These are phyloP conservation scores for Chlamydotis undulata DNA, from an alignment of 2,113 vertebrate genomes.

Conservation along the genomic window DNA sequence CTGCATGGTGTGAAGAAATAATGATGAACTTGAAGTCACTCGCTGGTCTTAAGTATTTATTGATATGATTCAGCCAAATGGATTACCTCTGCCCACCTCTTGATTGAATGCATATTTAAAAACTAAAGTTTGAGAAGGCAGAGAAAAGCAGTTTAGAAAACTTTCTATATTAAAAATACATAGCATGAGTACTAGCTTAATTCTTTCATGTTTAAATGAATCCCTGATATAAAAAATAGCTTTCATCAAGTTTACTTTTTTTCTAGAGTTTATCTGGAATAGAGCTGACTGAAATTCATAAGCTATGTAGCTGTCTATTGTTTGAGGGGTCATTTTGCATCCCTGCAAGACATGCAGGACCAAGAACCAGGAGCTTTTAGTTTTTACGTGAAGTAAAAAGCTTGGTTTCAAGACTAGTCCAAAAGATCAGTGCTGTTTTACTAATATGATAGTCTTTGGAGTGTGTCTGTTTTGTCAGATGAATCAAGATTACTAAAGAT, in stretches of 20 bases:
- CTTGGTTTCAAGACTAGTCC: neutral
- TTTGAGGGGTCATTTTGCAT: neutral
- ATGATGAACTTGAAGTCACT: neutral
- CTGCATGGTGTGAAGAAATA: neutral
- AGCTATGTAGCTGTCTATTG: neutral
- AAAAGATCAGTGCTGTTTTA: neutral
- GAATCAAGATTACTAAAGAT: neutral
- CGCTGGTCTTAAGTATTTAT: neutral
- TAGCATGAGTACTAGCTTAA: neutral
- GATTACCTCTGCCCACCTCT: neutral
- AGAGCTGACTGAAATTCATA: neutral
- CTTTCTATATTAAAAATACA: neutral
- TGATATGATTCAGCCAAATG: neutral
- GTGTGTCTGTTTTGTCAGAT: neutral
- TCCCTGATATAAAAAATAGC: neutral
- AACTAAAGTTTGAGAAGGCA: neutral
- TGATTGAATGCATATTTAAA: neutral
- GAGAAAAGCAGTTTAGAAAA: neutral
- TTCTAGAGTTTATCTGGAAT: neutral
- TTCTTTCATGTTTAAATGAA: neutral
- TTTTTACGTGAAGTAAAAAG: neutral
- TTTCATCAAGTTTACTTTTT: neutral
- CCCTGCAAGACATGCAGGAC: neutral
- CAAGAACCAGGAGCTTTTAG: neutral
- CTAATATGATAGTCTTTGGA: neutral